Percentiles rank a stretch among this genome's conserved stretches.
Evolutionary conservation across 1,140 invertebrate genomes (phyloP).

Genomic region (Bombus cullumanus): DNA sequence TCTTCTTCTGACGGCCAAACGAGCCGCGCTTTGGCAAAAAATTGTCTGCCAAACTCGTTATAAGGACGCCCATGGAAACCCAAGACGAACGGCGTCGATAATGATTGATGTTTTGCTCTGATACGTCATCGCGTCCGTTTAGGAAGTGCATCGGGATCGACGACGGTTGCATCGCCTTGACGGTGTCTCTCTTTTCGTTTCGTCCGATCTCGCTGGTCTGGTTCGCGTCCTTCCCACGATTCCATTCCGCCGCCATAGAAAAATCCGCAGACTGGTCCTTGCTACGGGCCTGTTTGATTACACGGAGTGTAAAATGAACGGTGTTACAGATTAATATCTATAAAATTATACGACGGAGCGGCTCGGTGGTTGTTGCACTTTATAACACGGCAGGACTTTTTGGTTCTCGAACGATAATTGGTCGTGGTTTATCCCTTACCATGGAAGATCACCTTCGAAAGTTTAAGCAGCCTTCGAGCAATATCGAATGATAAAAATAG

Average conservation of each 20-base stretch:
- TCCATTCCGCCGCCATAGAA: slow-evolving; percentile 19
- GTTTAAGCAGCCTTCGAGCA: not conserved
- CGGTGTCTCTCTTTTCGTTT: slow-evolving; percentile 6
- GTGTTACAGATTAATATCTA: slow-evolving; percentile 31
- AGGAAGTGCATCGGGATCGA: not conserved
- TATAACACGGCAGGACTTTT: not conserved
- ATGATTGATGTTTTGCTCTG: slow-evolving; percentile 41
- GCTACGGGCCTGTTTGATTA: slow-evolving; percentile 12
- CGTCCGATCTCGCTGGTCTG: not conserved
- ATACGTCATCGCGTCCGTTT: slow-evolving; percentile 49
- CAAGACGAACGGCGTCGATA: slow-evolving; percentile 39
- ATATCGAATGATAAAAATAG: not conserved
- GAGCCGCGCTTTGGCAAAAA: slow-evolving; percentile 27
- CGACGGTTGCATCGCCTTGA: slow-evolving; percentile 40
- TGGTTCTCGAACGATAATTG: slow-evolving; percentile 1
- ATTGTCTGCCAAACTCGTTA: slow-evolving; percentile 30
- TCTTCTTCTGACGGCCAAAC: not conserved
- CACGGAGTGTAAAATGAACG: slow-evolving; percentile 3
- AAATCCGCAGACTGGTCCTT: slow-evolving; percentile 27
- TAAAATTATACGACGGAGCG: slow-evolving; percentile 24
- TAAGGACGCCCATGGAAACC: slow-evolving; percentile 33
- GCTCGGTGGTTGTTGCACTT: not conserved
- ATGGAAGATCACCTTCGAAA: slow-evolving; percentile 15
- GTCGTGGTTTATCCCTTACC: slow-evolving; percentile 2
- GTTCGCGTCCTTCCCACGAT: slow-evolving; percentile 45